phyloP scores from a whole-genome alignment of 2,113 vertebrate genomes.

The Oophaga pumilio region DNA sequence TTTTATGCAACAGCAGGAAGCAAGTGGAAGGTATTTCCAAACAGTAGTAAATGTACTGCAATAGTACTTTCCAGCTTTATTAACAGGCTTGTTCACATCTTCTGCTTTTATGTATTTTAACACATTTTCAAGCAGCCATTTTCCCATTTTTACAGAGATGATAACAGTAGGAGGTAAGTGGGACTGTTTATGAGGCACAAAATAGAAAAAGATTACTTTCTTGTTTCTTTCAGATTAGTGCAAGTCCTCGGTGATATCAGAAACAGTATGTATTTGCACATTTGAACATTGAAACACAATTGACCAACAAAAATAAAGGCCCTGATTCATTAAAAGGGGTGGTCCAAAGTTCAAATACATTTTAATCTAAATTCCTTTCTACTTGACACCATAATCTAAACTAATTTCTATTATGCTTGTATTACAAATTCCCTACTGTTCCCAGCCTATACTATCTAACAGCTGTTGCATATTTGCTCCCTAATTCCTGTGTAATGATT shows the following conservation, averaged over 20 bases:
- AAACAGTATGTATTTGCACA: not conserved
- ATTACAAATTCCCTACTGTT: too few species aligned
- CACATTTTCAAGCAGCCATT: not conserved
- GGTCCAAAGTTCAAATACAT: too few species aligned
- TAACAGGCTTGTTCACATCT: not conserved
- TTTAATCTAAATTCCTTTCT: too few species aligned
- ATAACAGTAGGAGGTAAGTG: not conserved
- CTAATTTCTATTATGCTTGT: too few species aligned
- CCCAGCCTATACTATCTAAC: too few species aligned
- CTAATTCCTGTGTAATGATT: too few species aligned
- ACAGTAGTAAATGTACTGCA: not conserved
- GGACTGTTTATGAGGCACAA: not conserved
- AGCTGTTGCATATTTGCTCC: too few species aligned
- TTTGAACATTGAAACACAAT: not conserved
- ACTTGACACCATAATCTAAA: too few species aligned
- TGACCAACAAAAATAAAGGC: not conserved
- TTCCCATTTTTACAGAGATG: not conserved
- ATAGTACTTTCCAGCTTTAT: not conserved
- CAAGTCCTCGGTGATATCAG: not conserved
- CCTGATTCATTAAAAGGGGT: too few species aligned
- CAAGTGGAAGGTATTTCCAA: not conserved
- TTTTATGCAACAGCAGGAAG: not conserved
- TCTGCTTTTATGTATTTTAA: conserved; percentile 12
- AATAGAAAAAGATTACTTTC: not conserved
- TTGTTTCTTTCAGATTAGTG: not conserved